These are phyloP conservation scores for Caenorhabditis panamensis DNA, from an alignment of 2,888 invertebrate species.

Conservation along the genomic window DNA sequence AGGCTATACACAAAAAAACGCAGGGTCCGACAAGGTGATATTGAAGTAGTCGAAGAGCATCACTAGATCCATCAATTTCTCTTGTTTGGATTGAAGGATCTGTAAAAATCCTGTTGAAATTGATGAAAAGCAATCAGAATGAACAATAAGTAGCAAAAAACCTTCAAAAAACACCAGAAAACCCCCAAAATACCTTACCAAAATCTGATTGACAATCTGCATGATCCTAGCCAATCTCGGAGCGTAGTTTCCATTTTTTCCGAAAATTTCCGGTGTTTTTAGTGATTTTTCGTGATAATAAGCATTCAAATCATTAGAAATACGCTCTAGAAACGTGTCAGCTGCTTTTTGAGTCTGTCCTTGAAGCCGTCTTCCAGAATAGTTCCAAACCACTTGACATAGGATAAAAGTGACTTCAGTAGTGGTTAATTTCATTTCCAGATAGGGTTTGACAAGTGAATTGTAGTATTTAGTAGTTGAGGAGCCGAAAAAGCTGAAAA, in stretches of 20 bases:
- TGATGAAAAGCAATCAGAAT: not conserved
- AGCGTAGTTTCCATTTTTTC: constrained; percentile 32
- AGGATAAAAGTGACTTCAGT: constrained; percentile 27
- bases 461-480: constrained; percentile 6
- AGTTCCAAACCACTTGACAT: constrained; percentile 34
- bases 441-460: constrained; percentile 15
- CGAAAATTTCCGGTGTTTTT: not conserved
- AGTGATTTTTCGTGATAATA: constrained; percentile 17
- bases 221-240: constrained; percentile 28
- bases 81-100: constrained; percentile 26
- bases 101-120: constrained; percentile 1
- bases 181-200: constrained; percentile 8
- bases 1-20: constrained; percentile 4
- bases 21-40: constrained; percentile 16
- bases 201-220: constrained; percentile 32
- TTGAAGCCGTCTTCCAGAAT: constrained; percentile 29
- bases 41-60: constrained; percentile 31
- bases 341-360: constrained; percentile 38
- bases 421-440: not conserved
- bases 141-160: not conserved
- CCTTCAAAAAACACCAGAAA: too few species aligned
- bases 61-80: constrained; percentile 28
- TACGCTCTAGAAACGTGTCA: constrained; percentile 27
- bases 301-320: constrained; percentile 35
- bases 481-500: not conserved